Conservation (phyloP, 35 echinoderm and acorn worm genomes). For the Nesometra sesokonis region DNA sequence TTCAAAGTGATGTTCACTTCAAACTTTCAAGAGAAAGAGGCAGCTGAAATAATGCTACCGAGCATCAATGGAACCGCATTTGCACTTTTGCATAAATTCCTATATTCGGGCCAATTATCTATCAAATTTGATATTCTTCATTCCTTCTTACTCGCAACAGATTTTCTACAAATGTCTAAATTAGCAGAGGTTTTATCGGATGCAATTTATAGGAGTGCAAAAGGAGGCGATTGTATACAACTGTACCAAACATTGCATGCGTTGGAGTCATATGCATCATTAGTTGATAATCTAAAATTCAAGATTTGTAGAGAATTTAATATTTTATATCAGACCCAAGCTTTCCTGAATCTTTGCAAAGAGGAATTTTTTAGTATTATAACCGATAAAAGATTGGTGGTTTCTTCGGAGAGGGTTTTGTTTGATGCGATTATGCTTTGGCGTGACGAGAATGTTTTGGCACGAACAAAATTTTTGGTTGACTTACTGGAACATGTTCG, state of each 20-base stretch:
- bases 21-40: slow-evolving; percentile 43
- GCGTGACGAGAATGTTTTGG: neutral
- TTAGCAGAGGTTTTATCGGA: neutral
- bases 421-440: neutral
- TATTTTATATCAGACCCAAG: neutral
- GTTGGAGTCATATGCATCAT: neutral
- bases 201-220: neutral
- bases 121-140: slow-evolving; percentile 23
- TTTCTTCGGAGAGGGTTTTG: neutral
- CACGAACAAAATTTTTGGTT: neutral
- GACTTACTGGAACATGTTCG: neutral
- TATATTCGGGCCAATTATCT: slow-evolving; percentile 44
- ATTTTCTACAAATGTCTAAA: slow-evolving; percentile 32
- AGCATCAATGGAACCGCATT: slow-evolving; percentile 21
- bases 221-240: neutral
- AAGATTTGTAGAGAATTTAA: neutral
- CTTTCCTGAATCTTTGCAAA: neutral
- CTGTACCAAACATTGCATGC: neutral
- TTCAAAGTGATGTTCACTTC: slow-evolving; percentile 71
- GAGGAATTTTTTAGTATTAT: neutral
- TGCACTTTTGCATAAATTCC: slow-evolving; percentile 25
- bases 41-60: slow-evolving; percentile 16
- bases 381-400: neutral
- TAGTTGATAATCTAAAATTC: neutral
- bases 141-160: slow-evolving; percentile 33